Evolutionary conservation across 2,113 vertebrate genomes (phyloP).

Genomic region (Heptranchias perlo): DNA sequence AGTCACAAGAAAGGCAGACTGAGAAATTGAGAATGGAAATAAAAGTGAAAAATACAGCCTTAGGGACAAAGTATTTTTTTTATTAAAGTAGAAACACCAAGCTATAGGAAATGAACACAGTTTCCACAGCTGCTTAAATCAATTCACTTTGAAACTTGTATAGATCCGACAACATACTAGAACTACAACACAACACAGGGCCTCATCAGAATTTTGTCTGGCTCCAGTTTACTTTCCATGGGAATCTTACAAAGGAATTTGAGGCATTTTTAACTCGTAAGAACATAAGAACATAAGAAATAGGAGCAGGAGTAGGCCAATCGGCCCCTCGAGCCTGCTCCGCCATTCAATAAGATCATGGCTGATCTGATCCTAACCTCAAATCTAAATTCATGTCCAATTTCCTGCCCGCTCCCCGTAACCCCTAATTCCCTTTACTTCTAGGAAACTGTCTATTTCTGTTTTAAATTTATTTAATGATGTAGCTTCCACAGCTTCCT

Average conservation of each 20-base stretch:
- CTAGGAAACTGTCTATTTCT: no score
- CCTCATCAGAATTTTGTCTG: neutral
- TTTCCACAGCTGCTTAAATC: neutral
- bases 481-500: no score
- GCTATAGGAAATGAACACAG: neutral
- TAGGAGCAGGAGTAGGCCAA: no score
- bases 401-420: no score
- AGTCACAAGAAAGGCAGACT: neutral
- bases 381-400: no score
- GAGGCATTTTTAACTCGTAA: neutral
- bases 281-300: no score
- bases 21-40: neutral
- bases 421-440: no score
- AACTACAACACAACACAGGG: neutral
- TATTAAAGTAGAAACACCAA: neutral
- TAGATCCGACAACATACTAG: neutral
- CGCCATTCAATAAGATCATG: no score
- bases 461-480: no score
- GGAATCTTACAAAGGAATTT: neutral
- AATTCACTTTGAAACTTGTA: neutral
- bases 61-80: neutral
- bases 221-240: neutral
- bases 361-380: no score
- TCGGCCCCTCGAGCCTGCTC: no score
- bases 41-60: neutral